Evolutionary conservation across 2,113 vertebrate species (phyloP).

Genomic region (Felis catus): F.catus_Fca126_mat1.0 CM031420.1:153016501-153017000

Average conservation of each 20-base stretch:
- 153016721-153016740: no score
- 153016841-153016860: background rate
- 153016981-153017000: background rate
- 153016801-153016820: background rate
- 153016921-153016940: background rate
- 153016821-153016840: background rate
- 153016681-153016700: background rate
- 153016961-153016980: background rate
- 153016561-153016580: background rate
- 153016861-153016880: background rate
- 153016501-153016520: background rate
- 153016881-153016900: background rate
- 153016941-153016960: background rate
- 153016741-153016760: background rate
- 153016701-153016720: background rate
- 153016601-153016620: background rate
- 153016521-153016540: background rate
- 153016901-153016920: background rate
- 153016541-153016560: rapidly evolving
- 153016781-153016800: background rate
- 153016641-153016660: background rate
- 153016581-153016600: no score
- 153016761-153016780: background rate
- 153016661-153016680: background rate
- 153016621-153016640: background rate